Evolutionary conservation across 2,113 vertebrate species (phyloP), one percentile per base, ranked within the genome.

Genomic region (Chlamydotis undulata): DNA sequence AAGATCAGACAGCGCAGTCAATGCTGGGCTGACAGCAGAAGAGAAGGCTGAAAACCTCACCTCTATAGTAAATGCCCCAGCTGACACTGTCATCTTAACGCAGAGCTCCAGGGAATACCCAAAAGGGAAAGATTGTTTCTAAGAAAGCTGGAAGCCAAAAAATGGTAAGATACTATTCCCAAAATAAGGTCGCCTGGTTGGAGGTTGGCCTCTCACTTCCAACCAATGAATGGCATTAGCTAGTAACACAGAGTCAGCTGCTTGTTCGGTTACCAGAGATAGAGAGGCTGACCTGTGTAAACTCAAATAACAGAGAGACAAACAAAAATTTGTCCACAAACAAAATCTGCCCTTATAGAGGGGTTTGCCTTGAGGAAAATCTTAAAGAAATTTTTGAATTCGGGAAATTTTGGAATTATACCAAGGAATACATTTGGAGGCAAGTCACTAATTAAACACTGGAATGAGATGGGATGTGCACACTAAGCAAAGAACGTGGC

Each of bases 141-240:
- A 86, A 95, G 83, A 84, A 92, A 84, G 50, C 19, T 88, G 41
- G 59, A 92, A 96, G 73, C 33, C 39, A 92, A 84, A 83, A 81
- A 53, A 85, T 14, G 2, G 55, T 92, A 35, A 91, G 69, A 67
- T 53, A 70, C 25, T 37, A 35, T 71, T 81, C 63, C 83, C 76
- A 71, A 93, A 93, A 74, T 75, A 83, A 93, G 57, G 59, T 25
- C 73, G 87, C 13, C 39, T 70, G 63, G 15, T 64, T 1, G 8
- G 65, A 95, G 52, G 41, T 21, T 67, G 35, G 53, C 53, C 41
- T 96, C 80, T 67, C 69, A 23, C 83, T 90, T 90, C 65, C 76
- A 89, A 53, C 22, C n/a, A 56, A 57, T 4, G 21, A 94, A 73
- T 50, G 29, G 33, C 33, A 50, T 45, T 49, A 93, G 45, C n/a